Base-by-base conservation (phyloP, 2,888 invertebrate genomes). In the Andrena flavipes region DNA sequence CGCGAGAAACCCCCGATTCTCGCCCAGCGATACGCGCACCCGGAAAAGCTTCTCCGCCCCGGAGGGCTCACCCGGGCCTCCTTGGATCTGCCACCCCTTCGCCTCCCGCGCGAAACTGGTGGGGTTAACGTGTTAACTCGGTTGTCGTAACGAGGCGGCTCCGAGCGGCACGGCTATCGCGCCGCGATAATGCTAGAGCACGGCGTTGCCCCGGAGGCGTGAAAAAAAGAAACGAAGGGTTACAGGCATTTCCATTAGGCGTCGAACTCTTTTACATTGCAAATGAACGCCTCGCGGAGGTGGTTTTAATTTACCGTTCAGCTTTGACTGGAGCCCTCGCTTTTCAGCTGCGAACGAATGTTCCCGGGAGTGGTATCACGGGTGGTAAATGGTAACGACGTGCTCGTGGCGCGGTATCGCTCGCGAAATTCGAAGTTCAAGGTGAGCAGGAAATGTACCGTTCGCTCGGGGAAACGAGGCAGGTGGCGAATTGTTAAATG, bases 351-450 rank as follows among this genome's bases (percentile, higher is more conserved):
- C 23, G 60, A 62, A 33, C 33, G 62, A 29, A 33, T 33, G 62
- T 62, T 26, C 30, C n/a, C 29, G 7, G 3, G 29, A 33, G 62
- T 3, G 33, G 20, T 16, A 23, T 13, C 23, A 20, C 33, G 33
- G 62, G n/a, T 20, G 29, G 10, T 35, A 13, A 20, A 62, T 62
- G 20, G n/a, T 62, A 29, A n/a, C 20, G 20, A 29, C 4, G n/a
- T 33, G 33, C 33, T 33, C 10, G 20, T 20, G 62, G n/a, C 60
- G 10, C 20, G 20, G 5, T 20, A 62, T 62, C 62, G 62, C 3
- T 35, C 16, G 62, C 62, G 33, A 35, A 10, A n/a, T 35, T 20
- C 20, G 20, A 62, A 62, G 62, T 62, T 62, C 62, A 62, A 62
- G 62, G 62, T 35, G 62, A 62, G 10, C n/a, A n/a, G 60, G 30